These are phyloP conservation scores for Trogon surrucura DNA, from an alignment of 2,113 vertebrate genomes.

Conservation along the genomic window DNA sequence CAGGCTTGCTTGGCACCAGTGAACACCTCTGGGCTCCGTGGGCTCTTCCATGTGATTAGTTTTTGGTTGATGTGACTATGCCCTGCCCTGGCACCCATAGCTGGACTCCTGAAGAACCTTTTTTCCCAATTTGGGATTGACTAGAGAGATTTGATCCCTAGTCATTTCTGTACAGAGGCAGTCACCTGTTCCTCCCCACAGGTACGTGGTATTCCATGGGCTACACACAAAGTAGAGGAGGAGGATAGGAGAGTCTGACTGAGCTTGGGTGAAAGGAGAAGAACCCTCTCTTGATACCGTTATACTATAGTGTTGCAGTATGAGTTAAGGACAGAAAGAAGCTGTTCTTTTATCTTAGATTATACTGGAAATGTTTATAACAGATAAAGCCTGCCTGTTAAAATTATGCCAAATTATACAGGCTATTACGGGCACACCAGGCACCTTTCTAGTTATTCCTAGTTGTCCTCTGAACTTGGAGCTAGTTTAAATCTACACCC, in stretches of 20 bases:
- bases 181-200: neutral
- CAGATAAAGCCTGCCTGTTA: neutral
- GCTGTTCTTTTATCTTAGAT: neutral
- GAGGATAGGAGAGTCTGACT: neutral
- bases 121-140: fast-evolving
- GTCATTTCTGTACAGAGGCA: fast-evolving
- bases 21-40: neutral
- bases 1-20: neutral
- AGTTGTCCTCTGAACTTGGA: neutral
- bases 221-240: neutral
- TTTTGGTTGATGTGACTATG: neutral
- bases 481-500: neutral
- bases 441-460: neutral
- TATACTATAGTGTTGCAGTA: neutral
- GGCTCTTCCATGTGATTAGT: neutral
- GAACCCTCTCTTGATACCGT: neutral
- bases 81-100: neutral
- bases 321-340: neutral
- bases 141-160: neutral
- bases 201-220: neutral
- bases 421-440: neutral
- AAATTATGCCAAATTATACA: neutral
- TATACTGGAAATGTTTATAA: neutral
- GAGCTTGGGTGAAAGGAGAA: neutral
- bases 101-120: fast-evolving